A percentile compares a stretch with the other conserved stretches of the same genome.
Conservation (phyloP, 2,888 invertebrate genomes). For the Pedicia rivosa region DNA sequence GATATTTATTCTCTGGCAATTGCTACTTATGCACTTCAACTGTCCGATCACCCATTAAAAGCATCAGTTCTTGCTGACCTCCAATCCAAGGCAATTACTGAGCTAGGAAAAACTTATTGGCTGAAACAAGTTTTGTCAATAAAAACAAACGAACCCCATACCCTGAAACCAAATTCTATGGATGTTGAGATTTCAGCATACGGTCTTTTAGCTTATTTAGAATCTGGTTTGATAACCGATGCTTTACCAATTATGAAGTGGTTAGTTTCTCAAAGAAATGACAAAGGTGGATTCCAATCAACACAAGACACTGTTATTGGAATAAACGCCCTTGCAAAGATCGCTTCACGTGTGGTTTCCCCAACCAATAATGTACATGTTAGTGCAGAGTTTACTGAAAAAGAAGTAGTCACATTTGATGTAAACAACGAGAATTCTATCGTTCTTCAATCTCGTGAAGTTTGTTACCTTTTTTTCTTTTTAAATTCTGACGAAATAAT, state of each 20-base stretch:
- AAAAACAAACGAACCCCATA: constrained; percentile 49
- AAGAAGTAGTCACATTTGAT: constrained; percentile 32
- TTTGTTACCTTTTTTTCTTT: too few species aligned
- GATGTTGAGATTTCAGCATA: constrained; percentile 77
- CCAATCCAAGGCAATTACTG: constrained; percentile 34
- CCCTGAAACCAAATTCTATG: constrained; percentile 46
- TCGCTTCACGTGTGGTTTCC: constrained; percentile 40
- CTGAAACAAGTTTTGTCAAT: constrained; percentile 38
- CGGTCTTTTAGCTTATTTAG: constrained; percentile 54
- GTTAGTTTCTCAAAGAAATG: constrained; percentile 50
- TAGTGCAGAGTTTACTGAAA: constrained; percentile 31
- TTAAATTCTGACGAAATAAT: too few species aligned
- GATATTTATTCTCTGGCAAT: constrained; percentile 61
- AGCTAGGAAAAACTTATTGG: constrained; percentile 65
- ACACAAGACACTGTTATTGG: constrained; percentile 70
- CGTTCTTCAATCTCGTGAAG: constrained; percentile 65
- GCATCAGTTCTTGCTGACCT: constrained; percentile 42
- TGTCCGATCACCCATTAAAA: constrained; percentile 55
- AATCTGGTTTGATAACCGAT: constrained; percentile 23
- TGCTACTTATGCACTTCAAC: constrained; percentile 56
- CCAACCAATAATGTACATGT: constrained; percentile 27
- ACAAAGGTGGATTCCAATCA: constrained; percentile 55
- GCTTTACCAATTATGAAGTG: constrained; percentile 46
- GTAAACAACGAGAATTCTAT: constrained; percentile 63
- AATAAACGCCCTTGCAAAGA: constrained; percentile 48